Evolutionary conservation across 2,113 vertebrate species (phyloP).

Genomic region (Nycticorax nycticorax): DNA sequence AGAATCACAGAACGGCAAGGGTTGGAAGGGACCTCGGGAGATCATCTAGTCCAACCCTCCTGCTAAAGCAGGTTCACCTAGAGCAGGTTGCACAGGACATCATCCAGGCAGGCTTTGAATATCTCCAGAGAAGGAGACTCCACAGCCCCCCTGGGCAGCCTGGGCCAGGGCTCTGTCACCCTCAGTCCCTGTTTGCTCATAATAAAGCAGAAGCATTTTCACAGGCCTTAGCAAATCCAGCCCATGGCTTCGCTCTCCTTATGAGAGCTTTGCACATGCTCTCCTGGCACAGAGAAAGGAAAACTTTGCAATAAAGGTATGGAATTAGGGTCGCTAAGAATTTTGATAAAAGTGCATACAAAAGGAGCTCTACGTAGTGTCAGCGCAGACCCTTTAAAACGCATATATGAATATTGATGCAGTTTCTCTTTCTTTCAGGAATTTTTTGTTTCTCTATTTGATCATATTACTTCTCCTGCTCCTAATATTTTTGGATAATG

Average conservation of each 20-base stretch:
- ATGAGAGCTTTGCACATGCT: neutral
- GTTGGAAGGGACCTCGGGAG: no score
- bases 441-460: slow-evolving; percentile 4
- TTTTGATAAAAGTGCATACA: neutral
- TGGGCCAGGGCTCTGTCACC: no score
- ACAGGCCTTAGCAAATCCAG: neutral
- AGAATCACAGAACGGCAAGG: no score
- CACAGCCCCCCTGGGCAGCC: no score
- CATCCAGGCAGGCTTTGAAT: no score
- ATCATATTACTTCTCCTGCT: neutral
- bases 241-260: neutral
- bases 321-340: neutral
- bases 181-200: neutral
- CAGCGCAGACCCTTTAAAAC: neutral
- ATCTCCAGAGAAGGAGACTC: no score
- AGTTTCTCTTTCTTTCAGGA: slow-evolving; percentile 15
- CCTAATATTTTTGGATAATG: slow-evolving; percentile 44
- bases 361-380: neutral
- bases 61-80: no score
- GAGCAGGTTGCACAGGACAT: no score
- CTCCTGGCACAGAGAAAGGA: neutral
- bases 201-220: neutral
- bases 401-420: neutral
- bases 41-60: no score
- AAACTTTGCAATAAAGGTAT: neutral